Evolutionary conservation across 1,140 invertebrate species (phyloP).

Genomic region (Chrysopa pallens): DNA sequence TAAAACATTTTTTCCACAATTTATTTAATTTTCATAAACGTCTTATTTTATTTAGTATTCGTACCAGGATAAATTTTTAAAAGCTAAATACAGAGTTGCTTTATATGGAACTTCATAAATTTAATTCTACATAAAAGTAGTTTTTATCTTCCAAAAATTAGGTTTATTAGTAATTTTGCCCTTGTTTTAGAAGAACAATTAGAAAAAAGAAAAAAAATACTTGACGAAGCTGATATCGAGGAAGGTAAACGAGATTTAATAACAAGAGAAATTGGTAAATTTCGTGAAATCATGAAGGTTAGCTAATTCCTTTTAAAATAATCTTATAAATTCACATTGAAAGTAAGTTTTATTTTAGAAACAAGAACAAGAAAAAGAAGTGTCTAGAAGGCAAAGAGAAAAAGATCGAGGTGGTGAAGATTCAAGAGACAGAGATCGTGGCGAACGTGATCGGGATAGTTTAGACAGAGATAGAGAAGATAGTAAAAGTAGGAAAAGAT

Average conservation of each 20-base stretch:
- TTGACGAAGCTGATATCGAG: conserved; percentile 75
- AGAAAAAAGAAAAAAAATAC: conserved; percentile 35
- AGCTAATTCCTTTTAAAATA: conserved; percentile 11
- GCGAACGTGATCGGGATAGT: conserved; percentile 18
- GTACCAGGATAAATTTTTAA: not conserved
- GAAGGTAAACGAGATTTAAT: conserved; percentile 94
- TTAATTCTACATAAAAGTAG: too few relatives aligned
- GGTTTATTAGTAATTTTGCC: not conserved
- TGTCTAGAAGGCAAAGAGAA: conserved; percentile 19
- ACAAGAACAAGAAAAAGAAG: conserved; percentile 39
- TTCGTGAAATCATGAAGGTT: conserved; percentile 94
- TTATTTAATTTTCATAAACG: too few relatives aligned
- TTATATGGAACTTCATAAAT: too few relatives aligned
- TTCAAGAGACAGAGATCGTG: conserved; percentile 15
- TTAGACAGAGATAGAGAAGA: conserved; percentile 14
- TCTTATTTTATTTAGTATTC: too few relatives aligned
- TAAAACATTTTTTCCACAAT: too few relatives aligned
- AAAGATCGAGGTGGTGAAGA: conserved; percentile 18
- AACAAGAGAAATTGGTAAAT: conserved; percentile 90
- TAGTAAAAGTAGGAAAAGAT: conserved; percentile 19
- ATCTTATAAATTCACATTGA: conserved; percentile 3
- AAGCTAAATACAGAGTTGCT: too few relatives aligned
- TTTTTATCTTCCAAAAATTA: too few relatives aligned
- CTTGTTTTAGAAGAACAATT: conserved; percentile 18
- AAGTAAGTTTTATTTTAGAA: conserved; percentile 24